Evolutionary conservation across 2,888 invertebrate genomes (phyloP).

Genomic region (Drosophila nigricruria): DNA sequence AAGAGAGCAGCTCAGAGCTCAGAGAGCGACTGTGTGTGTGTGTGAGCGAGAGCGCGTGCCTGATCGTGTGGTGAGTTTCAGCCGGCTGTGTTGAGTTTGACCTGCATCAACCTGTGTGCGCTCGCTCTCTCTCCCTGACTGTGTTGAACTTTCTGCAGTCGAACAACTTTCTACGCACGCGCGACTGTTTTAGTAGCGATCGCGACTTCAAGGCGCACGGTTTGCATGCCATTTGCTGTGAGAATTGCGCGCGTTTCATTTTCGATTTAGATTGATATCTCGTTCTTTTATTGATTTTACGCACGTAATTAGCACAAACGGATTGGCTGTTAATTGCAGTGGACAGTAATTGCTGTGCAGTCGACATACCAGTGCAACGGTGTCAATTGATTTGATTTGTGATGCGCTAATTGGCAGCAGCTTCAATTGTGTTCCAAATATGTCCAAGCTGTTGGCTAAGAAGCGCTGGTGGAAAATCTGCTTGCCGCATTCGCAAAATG

Average conservation of each 20-base stretch:
- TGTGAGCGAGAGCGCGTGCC: constrained; percentile 10
- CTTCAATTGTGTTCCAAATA: constrained; percentile 53
- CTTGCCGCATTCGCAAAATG: constrained; percentile 89
- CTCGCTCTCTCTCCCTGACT: constrained; percentile 4
- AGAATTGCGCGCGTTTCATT: background rate
- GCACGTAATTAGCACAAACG: constrained; percentile 84
- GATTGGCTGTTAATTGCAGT: constrained; percentile 74
- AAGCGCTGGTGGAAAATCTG: constrained; percentile 95
- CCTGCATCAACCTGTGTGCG: constrained; percentile 71
- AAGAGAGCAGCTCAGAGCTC: background rate
- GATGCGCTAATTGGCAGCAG: constrained; percentile 58
- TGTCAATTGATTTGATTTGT: constrained; percentile 61
- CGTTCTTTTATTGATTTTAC: constrained; percentile 53
- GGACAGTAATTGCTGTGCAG: constrained; percentile 72
- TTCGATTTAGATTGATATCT: constrained; percentile 17
- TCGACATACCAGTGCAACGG: constrained; percentile 32
- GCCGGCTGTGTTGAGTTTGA: constrained; percentile 65
- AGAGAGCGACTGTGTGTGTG: constrained; percentile 3
- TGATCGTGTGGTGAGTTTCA: constrained; percentile 45
- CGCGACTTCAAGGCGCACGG: constrained; percentile 62
- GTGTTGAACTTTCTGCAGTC: constrained; percentile 20
- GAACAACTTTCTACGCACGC: constrained; percentile 62
- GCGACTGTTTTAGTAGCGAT: constrained; percentile 54
- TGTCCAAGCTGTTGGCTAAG: constrained; percentile 85
- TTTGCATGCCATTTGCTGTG: constrained; percentile 4